Percentiles rank a stretch among this genome's conserved stretches.
These are phyloP conservation scores for Pao palembangensis DNA, from an alignment of 2,113 vertebrate genomes.

Conservation along the genomic window DNA sequence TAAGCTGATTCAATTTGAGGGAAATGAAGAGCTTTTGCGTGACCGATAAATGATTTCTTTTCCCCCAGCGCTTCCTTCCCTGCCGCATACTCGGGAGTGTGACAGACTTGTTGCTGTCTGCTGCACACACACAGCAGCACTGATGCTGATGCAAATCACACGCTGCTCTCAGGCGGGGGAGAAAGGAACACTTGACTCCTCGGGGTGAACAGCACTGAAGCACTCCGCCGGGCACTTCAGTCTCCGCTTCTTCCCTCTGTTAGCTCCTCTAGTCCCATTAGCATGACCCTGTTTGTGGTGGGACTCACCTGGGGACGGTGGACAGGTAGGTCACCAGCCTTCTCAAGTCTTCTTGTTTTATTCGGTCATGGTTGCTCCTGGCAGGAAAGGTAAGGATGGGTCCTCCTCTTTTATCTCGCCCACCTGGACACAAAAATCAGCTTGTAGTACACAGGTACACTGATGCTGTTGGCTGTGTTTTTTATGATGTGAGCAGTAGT, in stretches of 20 bases:
- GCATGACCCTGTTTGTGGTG: background rate
- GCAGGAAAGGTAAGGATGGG: conserved; percentile 96
- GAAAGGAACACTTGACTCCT: conserved; percentile 49
- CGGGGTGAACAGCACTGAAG: conserved; percentile 4
- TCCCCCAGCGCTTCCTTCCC: background rate
- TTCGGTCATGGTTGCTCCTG: conserved; percentile 97
- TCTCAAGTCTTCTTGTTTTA: conserved; percentile 95
- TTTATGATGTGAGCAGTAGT: too few relatives aligned
- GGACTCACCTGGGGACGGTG: conserved; percentile 87
- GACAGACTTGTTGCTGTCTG: conserved; percentile 30
- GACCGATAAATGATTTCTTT: background rate
- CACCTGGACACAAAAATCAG: conserved; percentile 76
- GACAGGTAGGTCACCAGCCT: conserved; percentile 98
- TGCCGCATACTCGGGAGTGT: background rate
- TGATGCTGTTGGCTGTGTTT: too few relatives aligned
- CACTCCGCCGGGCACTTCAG: conserved; percentile 19
- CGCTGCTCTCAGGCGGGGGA: conserved; percentile 11
- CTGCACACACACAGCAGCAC: conserved; percentile 42
- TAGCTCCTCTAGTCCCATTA: background rate
- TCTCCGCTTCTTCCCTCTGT: background rate
- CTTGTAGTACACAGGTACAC: background rate
- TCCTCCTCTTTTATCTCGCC: conserved; percentile 95
- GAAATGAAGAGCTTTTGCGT: background rate
- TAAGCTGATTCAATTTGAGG: background rate
- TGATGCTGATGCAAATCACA: conserved; percentile 56